Percentiles rank a stretch among this genome's conserved stretches.
Evolutionary conservation across 2,113 vertebrate species (phyloP).

Genomic region (Barbus barbus): DNA sequence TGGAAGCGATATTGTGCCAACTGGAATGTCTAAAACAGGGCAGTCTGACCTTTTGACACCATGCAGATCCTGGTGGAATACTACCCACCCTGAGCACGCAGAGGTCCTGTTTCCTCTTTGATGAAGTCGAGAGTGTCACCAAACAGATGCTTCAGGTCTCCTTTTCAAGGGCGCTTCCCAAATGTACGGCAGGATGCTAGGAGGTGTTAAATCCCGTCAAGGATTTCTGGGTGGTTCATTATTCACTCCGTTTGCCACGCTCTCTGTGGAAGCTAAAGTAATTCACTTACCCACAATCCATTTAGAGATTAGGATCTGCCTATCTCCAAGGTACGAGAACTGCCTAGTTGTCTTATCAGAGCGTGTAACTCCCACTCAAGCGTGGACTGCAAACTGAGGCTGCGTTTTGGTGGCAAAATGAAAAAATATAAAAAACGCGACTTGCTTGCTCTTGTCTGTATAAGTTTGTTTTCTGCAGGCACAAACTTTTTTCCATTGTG

Average conservation of each 20-base stretch:
- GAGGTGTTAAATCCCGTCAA: constrained; percentile 22
- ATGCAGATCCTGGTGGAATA: constrained; percentile 10
- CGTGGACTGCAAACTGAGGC: too few species aligned
- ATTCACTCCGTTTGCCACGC: constrained; percentile 7
- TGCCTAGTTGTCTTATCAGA: constrained; percentile 37
- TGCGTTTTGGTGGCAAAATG: neutral
- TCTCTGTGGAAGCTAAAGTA: constrained; percentile 42
- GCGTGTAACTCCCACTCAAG: constrained; percentile 15
- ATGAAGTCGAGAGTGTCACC: constrained; percentile 32
- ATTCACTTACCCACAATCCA: constrained; percentile 50
- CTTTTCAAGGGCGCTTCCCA: constrained; percentile 11
- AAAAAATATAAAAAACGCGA: too few species aligned
- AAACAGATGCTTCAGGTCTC: constrained; percentile 25
- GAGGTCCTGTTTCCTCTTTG: constrained; percentile 20
- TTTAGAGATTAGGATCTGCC: constrained; percentile 44
- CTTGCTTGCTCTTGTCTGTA: neutral
- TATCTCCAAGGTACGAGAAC: constrained; percentile 40
- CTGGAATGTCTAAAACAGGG: constrained; percentile 25
- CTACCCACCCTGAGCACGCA: neutral
- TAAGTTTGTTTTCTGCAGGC: neutral
- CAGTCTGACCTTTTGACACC: constrained; percentile 40
- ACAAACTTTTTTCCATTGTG: neutral
- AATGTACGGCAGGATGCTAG: neutral
- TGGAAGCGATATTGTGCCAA: constrained; percentile 23
- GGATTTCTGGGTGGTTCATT: constrained; percentile 44